These are phyloP conservation scores for Crambe crambe DNA, from an alignment of 37 sponge, comb jelly and placozoan species.

Conservation along the genomic window DNA sequence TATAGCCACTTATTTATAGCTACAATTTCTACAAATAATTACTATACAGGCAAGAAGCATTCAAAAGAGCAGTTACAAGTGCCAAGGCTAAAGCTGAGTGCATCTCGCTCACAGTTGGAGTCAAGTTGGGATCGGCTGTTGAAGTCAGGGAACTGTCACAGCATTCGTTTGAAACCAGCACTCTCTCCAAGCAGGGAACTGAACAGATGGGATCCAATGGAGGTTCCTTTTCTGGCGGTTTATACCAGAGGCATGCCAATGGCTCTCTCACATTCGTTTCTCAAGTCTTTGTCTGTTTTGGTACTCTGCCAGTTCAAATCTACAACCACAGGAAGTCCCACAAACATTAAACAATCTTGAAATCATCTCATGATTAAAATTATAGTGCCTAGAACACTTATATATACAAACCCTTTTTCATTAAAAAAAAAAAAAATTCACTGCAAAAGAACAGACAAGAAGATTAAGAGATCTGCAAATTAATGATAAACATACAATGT, in stretches of 20 bases:
- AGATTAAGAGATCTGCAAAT: too few species aligned
- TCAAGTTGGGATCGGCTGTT: slow-evolving; percentile 51
- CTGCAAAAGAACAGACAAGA: too few species aligned
- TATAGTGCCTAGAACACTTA: too few species aligned
- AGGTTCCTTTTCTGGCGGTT: too few species aligned
- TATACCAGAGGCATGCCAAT: slow-evolving; percentile 16
- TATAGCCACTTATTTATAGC: too few species aligned
- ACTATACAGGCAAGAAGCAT: slow-evolving; percentile 56
- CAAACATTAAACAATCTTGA: slow-evolving; percentile 29
- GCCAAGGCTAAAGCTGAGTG: slow-evolving; percentile 62
- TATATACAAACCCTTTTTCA: too few species aligned
- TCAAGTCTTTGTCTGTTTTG: slow-evolving; percentile 34
- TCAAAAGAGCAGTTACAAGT: slow-evolving; percentile 52
- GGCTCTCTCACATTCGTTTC: slow-evolving; percentile 22
- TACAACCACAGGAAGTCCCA: slow-evolving; percentile 50
- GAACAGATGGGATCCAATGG: background rate
- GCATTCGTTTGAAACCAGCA: background rate
- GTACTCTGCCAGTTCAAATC: slow-evolving; percentile 19
- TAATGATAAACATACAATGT: too few species aligned
- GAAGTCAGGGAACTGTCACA: slow-evolving; percentile 27
- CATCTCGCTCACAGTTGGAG: slow-evolving; percentile 44
- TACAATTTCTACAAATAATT: background rate
- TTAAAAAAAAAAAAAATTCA: too few species aligned
- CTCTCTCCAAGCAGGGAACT: background rate
- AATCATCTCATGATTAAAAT: too few species aligned